Conservation (phyloP, 2,888 invertebrate species). For the Liposcelis brunnea region DNA sequence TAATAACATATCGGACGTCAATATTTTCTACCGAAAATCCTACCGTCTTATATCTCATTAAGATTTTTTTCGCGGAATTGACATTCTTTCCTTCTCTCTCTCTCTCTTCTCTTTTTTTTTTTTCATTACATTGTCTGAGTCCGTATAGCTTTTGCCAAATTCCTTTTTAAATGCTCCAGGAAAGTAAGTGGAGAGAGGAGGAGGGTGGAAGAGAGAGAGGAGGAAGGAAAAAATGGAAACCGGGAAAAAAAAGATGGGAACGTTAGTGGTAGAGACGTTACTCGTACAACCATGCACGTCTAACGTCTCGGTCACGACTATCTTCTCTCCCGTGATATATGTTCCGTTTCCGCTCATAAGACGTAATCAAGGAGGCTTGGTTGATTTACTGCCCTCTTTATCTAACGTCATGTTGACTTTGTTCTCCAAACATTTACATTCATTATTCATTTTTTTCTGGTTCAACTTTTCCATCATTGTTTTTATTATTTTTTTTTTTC, state of each 20-base stretch:
- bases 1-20: too few species aligned
- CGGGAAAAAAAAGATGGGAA: conserved; percentile 1
- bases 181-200: neutral
- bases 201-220: neutral
- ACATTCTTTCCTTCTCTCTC: neutral
- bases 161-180: too few species aligned
- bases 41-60: too few species aligned
- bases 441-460: conserved; percentile 1
- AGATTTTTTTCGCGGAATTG: neutral
- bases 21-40: too few species aligned
- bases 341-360: conserved; percentile 1
- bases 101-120: neutral
- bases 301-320: neutral
- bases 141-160: neutral
- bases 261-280: conserved; percentile 1
- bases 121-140: neutral
- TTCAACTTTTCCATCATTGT: neutral
- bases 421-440: conserved; percentile 1
- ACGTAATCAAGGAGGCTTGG: neutral
- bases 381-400: conserved; percentile 3
- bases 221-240: neutral
- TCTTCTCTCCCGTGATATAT: neutral
- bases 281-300: neutral
- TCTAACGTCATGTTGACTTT: conserved; percentile 1
- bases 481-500: neutral